These are phyloP conservation scores for Dynastes tityus DNA, from an alignment of 2,888 invertebrate species.

Conservation along the genomic window DNA sequence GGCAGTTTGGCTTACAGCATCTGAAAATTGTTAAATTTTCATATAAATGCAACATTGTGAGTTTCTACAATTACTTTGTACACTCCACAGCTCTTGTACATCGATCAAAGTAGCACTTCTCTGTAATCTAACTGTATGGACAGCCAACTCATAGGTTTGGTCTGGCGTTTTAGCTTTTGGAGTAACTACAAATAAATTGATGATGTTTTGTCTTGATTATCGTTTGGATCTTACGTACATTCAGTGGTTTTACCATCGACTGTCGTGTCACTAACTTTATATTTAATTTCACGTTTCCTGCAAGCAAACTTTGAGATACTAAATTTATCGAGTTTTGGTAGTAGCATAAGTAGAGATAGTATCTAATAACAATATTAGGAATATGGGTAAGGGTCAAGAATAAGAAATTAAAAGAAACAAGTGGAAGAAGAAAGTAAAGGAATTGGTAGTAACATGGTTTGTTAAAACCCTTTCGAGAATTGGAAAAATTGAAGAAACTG, in stretches of 20 bases:
- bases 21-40: conserved; percentile 52
- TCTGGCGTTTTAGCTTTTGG: conserved; percentile 2
- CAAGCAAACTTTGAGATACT: background rate
- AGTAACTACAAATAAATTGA: background rate
- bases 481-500: no score
- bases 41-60: no score
- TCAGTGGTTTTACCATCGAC: background rate
- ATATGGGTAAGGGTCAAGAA: no score
- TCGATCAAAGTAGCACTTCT: conserved; percentile 74
- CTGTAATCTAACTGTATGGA: conserved; percentile 74
- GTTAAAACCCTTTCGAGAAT: no score
- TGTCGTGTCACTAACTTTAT: conserved; percentile 17
- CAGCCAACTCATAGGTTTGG: conserved; percentile 71
- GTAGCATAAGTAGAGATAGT: no score
- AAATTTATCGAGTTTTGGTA: no score
- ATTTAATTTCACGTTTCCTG: conserved; percentile 45
- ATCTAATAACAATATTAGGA: no score
- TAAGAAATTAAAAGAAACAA: no score
- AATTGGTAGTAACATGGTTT: no score
- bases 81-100: conserved; percentile 73
- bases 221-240: conserved; percentile 8
- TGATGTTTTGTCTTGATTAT: background rate
- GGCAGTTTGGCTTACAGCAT: conserved; percentile 58
- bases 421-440: no score
- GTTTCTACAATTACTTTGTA: conserved; percentile 64